Percentiles rank a stretch among this genome's conserved stretches.
phyloP scores from a whole-genome alignment of 2,888 invertebrate species.

The Dicycla oo region DNA sequence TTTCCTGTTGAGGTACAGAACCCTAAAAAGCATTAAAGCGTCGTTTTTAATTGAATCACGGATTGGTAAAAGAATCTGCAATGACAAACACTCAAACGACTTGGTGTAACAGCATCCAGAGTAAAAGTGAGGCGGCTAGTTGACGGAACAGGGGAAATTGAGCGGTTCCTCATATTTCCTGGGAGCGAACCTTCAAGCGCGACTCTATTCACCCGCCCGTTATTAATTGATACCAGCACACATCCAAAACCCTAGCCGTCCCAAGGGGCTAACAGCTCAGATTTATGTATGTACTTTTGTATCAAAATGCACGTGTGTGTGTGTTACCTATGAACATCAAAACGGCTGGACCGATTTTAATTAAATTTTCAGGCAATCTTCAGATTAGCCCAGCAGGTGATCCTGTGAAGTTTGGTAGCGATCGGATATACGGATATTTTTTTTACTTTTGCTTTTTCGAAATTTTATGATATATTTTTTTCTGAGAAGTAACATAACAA shows the following conservation, averaged over 20 bases:
- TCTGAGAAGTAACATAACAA: no score
- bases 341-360: no score
- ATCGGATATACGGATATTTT: no score
- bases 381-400: no score
- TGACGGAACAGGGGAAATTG: constrained; percentile 66
- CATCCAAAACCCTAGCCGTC: constrained; percentile 23
- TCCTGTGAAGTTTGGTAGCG: no score
- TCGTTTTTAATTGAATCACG: constrained; percentile 41
- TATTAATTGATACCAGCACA: constrained; percentile 57
- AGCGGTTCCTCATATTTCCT: constrained; percentile 63
- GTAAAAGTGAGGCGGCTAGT: constrained; percentile 58
- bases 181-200: constrained; percentile 33
- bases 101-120: constrained; percentile 44
- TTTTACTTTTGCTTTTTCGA: no score
- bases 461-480: no score
- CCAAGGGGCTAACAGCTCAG: constrained; percentile 4
- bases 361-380: no score
- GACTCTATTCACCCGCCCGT: constrained; percentile 54
- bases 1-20: no score
- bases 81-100: constrained; percentile 36
- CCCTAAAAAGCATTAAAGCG: constrained; percentile 13
- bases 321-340: no score
- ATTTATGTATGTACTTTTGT: constrained; percentile 23
- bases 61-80: constrained; percentile 37
- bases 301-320: no score